A percentile compares a stretch with the other conserved stretches of the same genome.
phyloP scores from a whole-genome alignment of 2,888 invertebrate genomes.

The Myopa testacea region DNA sequence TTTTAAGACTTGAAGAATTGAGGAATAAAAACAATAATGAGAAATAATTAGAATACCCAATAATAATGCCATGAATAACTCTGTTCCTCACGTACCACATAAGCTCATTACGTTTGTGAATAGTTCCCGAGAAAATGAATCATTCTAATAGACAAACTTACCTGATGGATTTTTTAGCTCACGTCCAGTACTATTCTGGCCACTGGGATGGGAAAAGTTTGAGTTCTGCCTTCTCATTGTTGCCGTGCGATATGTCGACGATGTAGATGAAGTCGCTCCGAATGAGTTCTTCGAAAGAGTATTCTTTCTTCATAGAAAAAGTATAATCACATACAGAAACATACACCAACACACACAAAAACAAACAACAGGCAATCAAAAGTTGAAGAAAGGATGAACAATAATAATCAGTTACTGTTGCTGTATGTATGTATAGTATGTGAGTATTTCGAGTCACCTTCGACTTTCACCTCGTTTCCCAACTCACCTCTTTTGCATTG shows the following conservation, averaged over 20 bases:
- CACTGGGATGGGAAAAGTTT: conserved; percentile 60
- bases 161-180: conserved; percentile 60
- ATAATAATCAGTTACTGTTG: too few relatives aligned
- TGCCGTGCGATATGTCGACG: conserved; percentile 54
- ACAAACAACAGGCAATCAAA: too few relatives aligned
- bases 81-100: too few relatives aligned
- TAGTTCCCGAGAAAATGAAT: neutral
- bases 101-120: neutral
- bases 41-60: too few relatives aligned
- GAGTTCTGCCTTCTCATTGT: conserved; percentile 61
- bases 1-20: too few relatives aligned
- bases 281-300: conserved; percentile 34
- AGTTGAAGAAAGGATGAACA: neutral
- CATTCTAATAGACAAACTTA: conserved; percentile 44
- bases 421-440: too few relatives aligned
- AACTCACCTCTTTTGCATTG: conserved; percentile 58
- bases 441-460: neutral
- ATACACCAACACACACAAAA: too few relatives aligned
- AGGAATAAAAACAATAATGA: too few relatives aligned
- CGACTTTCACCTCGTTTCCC: neutral
- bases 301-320: conserved; percentile 41
- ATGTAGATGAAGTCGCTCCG: conserved; percentile 21
- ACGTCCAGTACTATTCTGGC: conserved; percentile 50
- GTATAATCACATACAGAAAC: too few relatives aligned
- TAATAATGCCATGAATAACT: too few relatives aligned